These are phyloP conservation scores for Rattus norvegicus DNA, from an alignment of 2,113 vertebrate species.

Conservation along the genomic window DNA sequence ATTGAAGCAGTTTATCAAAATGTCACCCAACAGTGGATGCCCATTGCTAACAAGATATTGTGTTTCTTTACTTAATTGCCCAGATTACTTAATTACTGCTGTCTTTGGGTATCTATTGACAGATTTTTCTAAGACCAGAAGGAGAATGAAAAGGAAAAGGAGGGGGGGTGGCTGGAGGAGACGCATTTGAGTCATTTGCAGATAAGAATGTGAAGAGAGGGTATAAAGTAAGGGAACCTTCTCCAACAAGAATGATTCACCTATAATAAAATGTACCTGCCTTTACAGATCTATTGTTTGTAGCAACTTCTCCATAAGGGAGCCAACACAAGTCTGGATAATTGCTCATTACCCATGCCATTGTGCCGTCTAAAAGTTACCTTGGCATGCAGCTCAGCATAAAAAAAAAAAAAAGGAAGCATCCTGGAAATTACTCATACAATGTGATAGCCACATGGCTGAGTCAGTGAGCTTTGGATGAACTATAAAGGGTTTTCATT, in stretches of 20 bases:
- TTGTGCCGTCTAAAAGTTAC: conserved; percentile 67
- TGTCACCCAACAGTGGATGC: conserved; percentile 77
- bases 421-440: conserved; percentile 80
- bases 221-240: conserved; percentile 68
- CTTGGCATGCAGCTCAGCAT: conserved; percentile 73
- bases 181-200: conserved; percentile 76
- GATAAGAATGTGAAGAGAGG: conserved; percentile 78
- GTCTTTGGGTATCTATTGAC: conserved; percentile 80
- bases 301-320: conserved; percentile 49
- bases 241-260: conserved; percentile 66
- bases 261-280: conserved; percentile 77
- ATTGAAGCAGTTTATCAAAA: conserved; percentile 85
- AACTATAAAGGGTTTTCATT: conserved; percentile 82
- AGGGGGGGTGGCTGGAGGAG: conserved; percentile 47
- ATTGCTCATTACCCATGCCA: conserved; percentile 66
- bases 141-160: conserved; percentile 45
- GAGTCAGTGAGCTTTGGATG: conserved; percentile 76
- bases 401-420: conserved; percentile 74
- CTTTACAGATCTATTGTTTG: conserved; percentile 63
- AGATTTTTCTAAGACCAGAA: conserved; percentile 77
- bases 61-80: conserved; percentile 85
- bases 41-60: conserved; percentile 83
- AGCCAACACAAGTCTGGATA: conserved; percentile 54
- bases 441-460: conserved; percentile 79
- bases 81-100: conserved; percentile 84